phyloP scores from a whole-genome alignment of 2,888 invertebrate species.

The Noctua fimbriata region DNA sequence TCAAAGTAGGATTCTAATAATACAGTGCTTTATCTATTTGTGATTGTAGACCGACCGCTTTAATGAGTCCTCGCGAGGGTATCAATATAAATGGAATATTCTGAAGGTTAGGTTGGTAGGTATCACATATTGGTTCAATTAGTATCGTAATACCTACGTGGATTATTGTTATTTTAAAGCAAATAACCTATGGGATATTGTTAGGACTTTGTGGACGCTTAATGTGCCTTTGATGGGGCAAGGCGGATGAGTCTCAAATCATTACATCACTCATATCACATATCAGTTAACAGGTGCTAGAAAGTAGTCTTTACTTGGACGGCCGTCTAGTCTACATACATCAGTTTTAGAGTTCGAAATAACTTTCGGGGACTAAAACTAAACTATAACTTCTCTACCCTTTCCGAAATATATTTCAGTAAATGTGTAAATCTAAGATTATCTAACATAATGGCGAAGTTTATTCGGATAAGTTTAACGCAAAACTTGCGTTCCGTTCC shows the following conservation, averaged over 20 bases:
- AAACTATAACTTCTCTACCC: not conserved
- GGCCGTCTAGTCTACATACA: not conserved
- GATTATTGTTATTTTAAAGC: too few relatives aligned
- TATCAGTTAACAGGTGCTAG: not conserved
- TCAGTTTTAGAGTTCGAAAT: not conserved
- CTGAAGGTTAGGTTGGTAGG: too few relatives aligned
- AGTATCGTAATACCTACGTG: too few relatives aligned
- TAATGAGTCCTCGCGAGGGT: too few relatives aligned
- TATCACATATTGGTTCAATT: too few relatives aligned
- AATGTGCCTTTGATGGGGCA: too few relatives aligned
- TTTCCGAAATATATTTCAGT: not conserved
- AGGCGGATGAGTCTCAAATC: too few relatives aligned
- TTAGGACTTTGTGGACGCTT: too few relatives aligned
- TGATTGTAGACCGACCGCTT: not conserved
- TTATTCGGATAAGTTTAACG: constrained; percentile 20
- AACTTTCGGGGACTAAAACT: not conserved
- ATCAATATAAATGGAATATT: too few relatives aligned
- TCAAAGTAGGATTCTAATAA: not conserved
- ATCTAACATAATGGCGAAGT: constrained; percentile 11
- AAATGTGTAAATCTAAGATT: not conserved
- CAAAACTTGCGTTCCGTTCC: constrained; percentile 5
- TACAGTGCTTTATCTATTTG: not conserved
- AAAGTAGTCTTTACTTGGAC: not conserved
- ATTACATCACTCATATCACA: not conserved
- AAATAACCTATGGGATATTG: too few relatives aligned